Base-by-base conservation (phyloP, 2,888 invertebrate species). In the Mellilla xanthometata region DNA sequence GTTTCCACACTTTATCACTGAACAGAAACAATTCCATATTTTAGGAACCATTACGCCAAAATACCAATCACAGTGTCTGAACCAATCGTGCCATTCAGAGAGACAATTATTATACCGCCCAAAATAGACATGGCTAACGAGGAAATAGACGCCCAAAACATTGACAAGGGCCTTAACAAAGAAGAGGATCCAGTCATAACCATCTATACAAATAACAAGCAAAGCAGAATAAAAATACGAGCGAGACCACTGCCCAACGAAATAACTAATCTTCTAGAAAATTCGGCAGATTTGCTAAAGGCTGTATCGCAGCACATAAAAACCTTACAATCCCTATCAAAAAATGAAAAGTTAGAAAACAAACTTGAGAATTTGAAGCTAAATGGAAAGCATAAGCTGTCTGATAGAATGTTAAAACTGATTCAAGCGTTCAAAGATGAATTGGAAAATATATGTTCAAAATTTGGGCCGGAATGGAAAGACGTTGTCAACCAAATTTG, bases 31-130 rank as follows among this genome's bases (percentile, higher is more conserved):
- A 22, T 15, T 35, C 3, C 9, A 9, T 49, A 52, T 76, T 75
- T 30, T 67, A 90, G 90, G 60, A 91, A 88, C 46, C 92, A 93
- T 56, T 98, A 96, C 82, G 96, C 96, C 0, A 95, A 95, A 75
- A 93, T 97, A 48, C 94, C 96, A 35, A 90, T 99, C n/a, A 94
- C 94, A 53, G 97, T 96, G 0, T 99, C 99, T 0, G 94, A 95
- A 67, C 99, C 99, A 0, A 99, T 99, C 62, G 99, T 99, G 1
- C 96, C 99, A 3, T 97, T 99, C 69, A 92, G 96, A 58, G 99
- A 99, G 84, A 99, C 99, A 0, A 93, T 99, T 39, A 92, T 98
- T 0, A 92, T 92, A 9, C 94, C 94, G 10, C 96, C 95, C 0
- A 95, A 93, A 66, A 81, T 94, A 2, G 97, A 95, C 72, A 96